Base-by-base conservation (phyloP, 1,140 invertebrate genomes). In the Oscheius sp. region DNA sequence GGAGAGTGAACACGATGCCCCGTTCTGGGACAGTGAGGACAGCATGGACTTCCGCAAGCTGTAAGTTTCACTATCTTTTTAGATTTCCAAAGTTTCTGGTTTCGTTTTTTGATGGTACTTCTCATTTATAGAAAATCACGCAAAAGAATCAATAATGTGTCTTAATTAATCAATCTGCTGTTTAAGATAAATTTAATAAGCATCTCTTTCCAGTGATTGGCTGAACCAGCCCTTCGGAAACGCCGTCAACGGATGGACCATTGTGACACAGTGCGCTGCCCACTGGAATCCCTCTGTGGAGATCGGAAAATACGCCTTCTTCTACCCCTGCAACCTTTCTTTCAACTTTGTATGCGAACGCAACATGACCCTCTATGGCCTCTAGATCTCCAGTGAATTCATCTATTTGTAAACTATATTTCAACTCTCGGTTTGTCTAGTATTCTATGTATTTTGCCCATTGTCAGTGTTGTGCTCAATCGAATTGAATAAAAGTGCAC, bases 331-430 rank as follows among this genome's bases (percentile, higher is more conserved):
- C 49, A 55, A 4, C 49, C 28, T 13, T 23, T 20, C 7, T 26
- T 55, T 20, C 49, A 20, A 42, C 23, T 63, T 42, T 26, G 34
- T 63, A 13, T 63, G 61, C n/a, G 61, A 63, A 32, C 31, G 31
- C n/a, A 35, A 63, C 36, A 13, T n/a, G 7, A 63, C 31, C 23
- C 49, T 55, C 49, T 7, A n/a, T n/a, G n/a, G n/a, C n/a, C n/a
- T n/a, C n/a, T n/a, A n/a, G n/a, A n/a, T n/a, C n/a, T n/a, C n/a
- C n/a, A n/a, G n/a, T n/a, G n/a, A n/a, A n/a, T n/a, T n/a, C n/a
- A n/a, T n/a, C n/a, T n/a, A n/a, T n/a, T n/a, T n/a, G n/a, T n/a
- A n/a, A n/a, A n/a, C n/a, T n/a, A n/a, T n/a, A n/a, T n/a, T n/a
- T n/a, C n/a, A n/a, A n/a, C n/a, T n/a, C n/a, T n/a, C n/a, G n/a